These are phyloP conservation scores for Heliocidaris tuberculata DNA, from an alignment of 35 echinoderm and acorn worm genomes.

Conservation along the genomic window DNA sequence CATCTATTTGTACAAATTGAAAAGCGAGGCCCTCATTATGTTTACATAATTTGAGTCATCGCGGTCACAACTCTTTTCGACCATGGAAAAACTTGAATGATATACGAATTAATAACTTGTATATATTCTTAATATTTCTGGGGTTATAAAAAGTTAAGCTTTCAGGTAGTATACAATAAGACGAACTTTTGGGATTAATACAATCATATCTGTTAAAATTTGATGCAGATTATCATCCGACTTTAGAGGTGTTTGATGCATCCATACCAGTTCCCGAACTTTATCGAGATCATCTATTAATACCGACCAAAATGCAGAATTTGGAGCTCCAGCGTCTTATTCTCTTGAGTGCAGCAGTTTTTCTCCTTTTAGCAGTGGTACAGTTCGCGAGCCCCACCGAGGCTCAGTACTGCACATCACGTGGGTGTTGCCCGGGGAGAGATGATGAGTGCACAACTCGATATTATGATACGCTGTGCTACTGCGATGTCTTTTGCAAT, in stretches of 20 bases:
- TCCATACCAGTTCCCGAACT: background rate
- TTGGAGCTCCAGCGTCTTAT: background rate
- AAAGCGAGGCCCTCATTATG: too few relatives aligned
- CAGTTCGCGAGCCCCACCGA: background rate
- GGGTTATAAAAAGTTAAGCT: too few relatives aligned
- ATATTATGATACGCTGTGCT: slow-evolving; percentile 70
- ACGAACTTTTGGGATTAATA: too few relatives aligned
- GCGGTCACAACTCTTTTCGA: too few relatives aligned
- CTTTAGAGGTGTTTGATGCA: background rate
- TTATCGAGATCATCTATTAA: background rate
- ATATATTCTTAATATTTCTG: too few relatives aligned
- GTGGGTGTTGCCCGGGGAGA: slow-evolving; percentile 71
- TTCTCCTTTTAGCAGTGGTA: background rate
- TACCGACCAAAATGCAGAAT: background rate
- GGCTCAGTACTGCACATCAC: slow-evolving; percentile 65
- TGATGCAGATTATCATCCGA: background rate
- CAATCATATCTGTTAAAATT: background rate
- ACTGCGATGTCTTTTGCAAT: slow-evolving; percentile 77
- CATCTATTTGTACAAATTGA: too few relatives aligned
- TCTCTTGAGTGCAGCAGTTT: background rate
- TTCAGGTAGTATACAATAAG: too few relatives aligned
- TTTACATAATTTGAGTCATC: too few relatives aligned
- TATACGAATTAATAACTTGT: too few relatives aligned
- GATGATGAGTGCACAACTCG: slow-evolving; percentile 58
- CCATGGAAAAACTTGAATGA: too few relatives aligned